Base-by-base conservation (phyloP, 2,113 vertebrate species). In the Lutjanus erythropterus region DNA sequence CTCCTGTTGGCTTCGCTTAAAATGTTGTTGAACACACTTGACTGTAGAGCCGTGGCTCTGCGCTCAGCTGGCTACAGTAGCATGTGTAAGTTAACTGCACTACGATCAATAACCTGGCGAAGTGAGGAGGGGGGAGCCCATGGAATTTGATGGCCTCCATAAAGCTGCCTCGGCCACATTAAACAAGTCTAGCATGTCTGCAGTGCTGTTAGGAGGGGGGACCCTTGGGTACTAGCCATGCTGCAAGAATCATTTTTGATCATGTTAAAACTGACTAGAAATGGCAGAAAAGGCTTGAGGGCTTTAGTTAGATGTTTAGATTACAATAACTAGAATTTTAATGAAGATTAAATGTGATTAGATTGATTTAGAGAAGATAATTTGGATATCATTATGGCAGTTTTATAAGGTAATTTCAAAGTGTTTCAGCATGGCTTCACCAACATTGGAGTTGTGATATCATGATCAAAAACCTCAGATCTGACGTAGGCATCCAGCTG, bases 101-200 rank as follows among this genome's bases (percentile, higher is more conserved):
- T 31, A 16, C 44, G 49, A 91, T 91, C 88, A 85, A 91, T 91
- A 93, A 81, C 74, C 37, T 41, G 21, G 35, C 52, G 78, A 61
- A 50, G 73, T 69, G 70, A 55, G 25, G 37, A 19, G 19, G 21
- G 37, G 35, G 14, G 9, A 2, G 4, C 23, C 14, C 1, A 23
- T 56, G 42, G 77, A 82, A 90, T 83, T 39, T 86, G 65, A 90
- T 92, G 71, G 59, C 80, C 53, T 83, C 86, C 62, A 85, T 90
- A 87, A 93, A 93, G 67, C 78, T 68, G 81, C 84, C 80, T 68
- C 55, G 71, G 70, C 60, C 69, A 79, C 78, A 84, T 88, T 89
- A 84, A 87, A 86, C 81, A 86, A 89, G 61, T 84, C 75, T 76
- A 78, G 71, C 78, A 74, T 80, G 87, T 84, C 75, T 86, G 80